These are phyloP conservation scores for Schizopygopsis pylzovi DNA, from an alignment of 2,797 vertebrate genomes.

Conservation along the genomic window DNA sequence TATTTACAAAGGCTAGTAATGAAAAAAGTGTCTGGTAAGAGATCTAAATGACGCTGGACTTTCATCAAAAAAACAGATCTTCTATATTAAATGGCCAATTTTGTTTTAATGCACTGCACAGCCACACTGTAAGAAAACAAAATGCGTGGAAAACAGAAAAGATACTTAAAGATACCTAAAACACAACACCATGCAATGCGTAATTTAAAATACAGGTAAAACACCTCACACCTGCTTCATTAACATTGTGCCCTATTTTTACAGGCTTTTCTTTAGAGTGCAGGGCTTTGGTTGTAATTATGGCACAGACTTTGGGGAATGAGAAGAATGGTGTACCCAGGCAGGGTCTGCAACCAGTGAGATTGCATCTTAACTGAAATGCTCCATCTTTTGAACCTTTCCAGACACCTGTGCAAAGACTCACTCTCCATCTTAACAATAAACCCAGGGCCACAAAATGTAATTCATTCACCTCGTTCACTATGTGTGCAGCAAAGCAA, in stretches of 20 bases:
- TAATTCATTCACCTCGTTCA: conserved; percentile 23
- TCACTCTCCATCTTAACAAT: background rate
- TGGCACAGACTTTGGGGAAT: background rate
- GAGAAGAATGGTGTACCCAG: background rate
- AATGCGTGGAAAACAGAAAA: background rate
- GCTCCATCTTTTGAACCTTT: background rate
- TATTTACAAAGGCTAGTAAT: conserved; percentile 67
- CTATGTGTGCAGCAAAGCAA: background rate
- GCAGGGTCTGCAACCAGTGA: background rate
- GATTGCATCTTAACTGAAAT: background rate
- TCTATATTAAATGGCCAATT: background rate
- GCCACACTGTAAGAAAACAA: background rate
- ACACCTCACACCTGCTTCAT: background rate
- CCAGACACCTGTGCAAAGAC: background rate
- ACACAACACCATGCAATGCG: background rate
- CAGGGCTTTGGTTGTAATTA: background rate
- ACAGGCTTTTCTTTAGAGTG: background rate
- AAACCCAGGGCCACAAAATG: conserved; percentile 29
- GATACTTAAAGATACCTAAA: background rate
- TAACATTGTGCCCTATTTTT: background rate
- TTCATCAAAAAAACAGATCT: conserved; percentile 27
- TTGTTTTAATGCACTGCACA: background rate
- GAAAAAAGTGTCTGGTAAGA: conserved; percentile 51
- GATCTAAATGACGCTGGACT: background rate
- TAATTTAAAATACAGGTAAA: background rate